phyloP scores from a whole-genome alignment of 2,888 invertebrate genomes.

The Blomia tropicalis region DNA sequence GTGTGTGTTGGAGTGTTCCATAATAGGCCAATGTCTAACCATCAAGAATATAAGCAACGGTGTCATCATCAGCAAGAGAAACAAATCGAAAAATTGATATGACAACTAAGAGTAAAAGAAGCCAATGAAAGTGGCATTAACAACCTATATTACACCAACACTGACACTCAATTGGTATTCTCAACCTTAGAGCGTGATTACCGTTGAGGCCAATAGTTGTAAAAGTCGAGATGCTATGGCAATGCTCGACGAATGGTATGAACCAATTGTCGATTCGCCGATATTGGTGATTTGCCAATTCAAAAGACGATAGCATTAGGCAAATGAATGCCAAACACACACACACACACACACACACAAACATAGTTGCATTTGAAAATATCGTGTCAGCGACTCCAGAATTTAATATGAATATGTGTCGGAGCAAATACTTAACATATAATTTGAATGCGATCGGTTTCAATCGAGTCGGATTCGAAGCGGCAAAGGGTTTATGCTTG shows the following conservation, averaged over 20 bases:
- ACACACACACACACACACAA: background rate
- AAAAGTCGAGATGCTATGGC: background rate
- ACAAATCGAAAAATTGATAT: conserved; percentile 3
- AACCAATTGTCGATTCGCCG: background rate
- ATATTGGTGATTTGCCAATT: background rate
- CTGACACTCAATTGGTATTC: background rate
- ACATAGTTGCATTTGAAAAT: too few species aligned
- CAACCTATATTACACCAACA: too few species aligned
- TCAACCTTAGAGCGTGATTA: background rate
- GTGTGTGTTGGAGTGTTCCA: background rate
- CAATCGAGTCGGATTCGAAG: background rate
- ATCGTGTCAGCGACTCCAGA: too few species aligned
- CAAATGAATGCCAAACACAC: background rate
- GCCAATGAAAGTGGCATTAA: conserved; percentile 8
- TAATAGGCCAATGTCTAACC: conserved; percentile 4
- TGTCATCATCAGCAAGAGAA: too few species aligned
- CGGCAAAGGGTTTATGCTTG: conserved; percentile 1
- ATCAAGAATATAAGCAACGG: too few species aligned
- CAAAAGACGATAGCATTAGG: conserved; percentile 4
- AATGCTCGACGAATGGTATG: conserved; percentile 1
- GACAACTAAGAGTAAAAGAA: conserved; percentile 3
- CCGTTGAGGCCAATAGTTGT: background rate
- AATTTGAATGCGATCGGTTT: conserved; percentile 4
- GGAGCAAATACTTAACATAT: too few species aligned
- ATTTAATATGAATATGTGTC: too few species aligned